phyloP scores from a whole-genome alignment of 1,140 invertebrate species.

The Eulimnadia texana region DNA sequence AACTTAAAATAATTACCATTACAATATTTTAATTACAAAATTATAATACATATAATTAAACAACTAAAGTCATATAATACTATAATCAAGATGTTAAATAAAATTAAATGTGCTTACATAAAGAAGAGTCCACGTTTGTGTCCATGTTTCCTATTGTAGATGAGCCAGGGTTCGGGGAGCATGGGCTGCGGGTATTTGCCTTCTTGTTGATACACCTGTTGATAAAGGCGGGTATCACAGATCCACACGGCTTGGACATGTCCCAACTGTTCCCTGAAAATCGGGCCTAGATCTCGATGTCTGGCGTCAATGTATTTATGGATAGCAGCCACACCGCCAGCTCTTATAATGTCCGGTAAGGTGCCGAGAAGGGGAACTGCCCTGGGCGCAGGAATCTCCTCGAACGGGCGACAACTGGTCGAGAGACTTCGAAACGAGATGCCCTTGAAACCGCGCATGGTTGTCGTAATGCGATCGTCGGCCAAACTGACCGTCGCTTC shows the following conservation, averaged over 20 bases:
- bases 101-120: constrained; percentile 43
- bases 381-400: not conserved
- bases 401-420: not conserved
- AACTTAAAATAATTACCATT: too few species aligned
- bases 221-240: constrained; percentile 48
- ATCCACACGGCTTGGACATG: constrained; percentile 51
- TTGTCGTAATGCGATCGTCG: too few species aligned
- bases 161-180: constrained; percentile 61
- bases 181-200: constrained; percentile 61
- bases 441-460: too few species aligned
- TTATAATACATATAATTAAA: too few species aligned
- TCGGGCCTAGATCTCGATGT: constrained; percentile 49
- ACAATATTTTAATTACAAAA: too few species aligned
- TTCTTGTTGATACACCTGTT: constrained; percentile 54
- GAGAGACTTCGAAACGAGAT: not conserved
- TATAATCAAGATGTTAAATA: too few species aligned
- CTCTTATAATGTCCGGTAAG: constrained; percentile 1
- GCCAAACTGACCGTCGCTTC: too few species aligned
- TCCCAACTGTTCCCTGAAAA: constrained; percentile 56
- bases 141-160: constrained; percentile 56
- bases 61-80: too few species aligned
- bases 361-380: constrained; percentile 1
- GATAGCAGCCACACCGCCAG: constrained; percentile 23
- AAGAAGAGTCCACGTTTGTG: constrained; percentile 66
- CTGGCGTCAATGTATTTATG: constrained; percentile 56